These are phyloP conservation scores for Scolopax rusticola DNA, from an alignment of 2,797 vertebrate species.

Conservation along the genomic window DNA sequence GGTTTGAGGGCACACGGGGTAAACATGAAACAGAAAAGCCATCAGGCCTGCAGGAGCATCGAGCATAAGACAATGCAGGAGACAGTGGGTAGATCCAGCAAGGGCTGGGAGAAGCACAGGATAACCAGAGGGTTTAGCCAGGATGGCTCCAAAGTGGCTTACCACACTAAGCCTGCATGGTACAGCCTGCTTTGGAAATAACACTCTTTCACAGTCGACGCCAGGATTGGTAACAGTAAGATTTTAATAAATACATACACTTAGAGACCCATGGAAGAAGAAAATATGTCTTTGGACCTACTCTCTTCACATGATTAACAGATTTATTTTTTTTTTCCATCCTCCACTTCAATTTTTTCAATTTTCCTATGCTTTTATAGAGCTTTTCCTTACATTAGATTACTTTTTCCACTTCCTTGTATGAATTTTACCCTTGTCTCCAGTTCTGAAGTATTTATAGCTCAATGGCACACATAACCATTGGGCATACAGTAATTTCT, in stretches of 20 bases:
- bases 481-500: constrained; percentile 57
- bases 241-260: neutral
- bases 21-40: neutral
- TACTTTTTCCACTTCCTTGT: constrained; percentile 26
- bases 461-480: constrained; percentile 48
- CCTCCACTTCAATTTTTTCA: neutral
- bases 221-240: neutral
- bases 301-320: neutral
- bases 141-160: neutral
- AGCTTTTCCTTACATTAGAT: constrained; percentile 2
- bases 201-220: rapidly evolving
- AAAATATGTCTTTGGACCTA: neutral
- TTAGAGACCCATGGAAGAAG: neutral
- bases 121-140: neutral
- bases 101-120: rapidly evolving
- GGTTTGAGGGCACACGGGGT: neutral
- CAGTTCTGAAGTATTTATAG: constrained; percentile 45
- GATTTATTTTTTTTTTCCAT: neutral
- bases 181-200: neutral
- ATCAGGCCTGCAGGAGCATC: rapidly evolving
- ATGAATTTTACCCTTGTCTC: constrained; percentile 37
- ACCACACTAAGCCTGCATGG: no score
- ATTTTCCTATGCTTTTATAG: neutral
- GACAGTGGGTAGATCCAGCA: rapidly evolving
- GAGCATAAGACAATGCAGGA: rapidly evolving